Percentiles rank a stretch among this genome's conserved stretches.
These are phyloP conservation scores for Enteromius unitaeniatus DNA, from an alignment of 2,797 vertebrate species.

Conservation along the genomic window DNA sequence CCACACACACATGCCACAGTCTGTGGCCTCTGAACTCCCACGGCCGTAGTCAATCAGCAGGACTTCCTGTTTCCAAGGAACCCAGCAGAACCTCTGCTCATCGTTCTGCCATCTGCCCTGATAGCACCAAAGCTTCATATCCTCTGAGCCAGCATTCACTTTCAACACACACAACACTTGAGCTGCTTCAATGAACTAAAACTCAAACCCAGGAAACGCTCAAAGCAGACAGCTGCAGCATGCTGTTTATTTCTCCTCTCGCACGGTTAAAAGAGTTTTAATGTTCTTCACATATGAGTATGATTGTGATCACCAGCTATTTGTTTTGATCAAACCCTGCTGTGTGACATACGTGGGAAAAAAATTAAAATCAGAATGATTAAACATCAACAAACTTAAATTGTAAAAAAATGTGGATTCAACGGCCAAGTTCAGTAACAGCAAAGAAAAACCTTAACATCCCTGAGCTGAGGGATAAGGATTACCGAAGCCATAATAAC, in stretches of 20 bases:
- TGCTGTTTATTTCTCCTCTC: slow-evolving; percentile 1
- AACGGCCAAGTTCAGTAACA: not conserved
- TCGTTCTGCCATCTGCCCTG: slow-evolving; percentile 35
- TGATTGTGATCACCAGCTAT: not conserved
- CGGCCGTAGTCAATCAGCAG: slow-evolving; percentile 50
- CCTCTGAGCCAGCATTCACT: slow-evolving; percentile 35
- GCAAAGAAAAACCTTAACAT: not conserved
- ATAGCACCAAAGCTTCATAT: slow-evolving; percentile 18
- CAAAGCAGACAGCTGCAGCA: not conserved
- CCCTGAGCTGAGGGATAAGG: not conserved
- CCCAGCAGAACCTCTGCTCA: slow-evolving; percentile 32
- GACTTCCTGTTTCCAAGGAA: slow-evolving; percentile 49
- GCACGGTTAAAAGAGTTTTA: not conserved
- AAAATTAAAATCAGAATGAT: not conserved
- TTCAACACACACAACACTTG: slow-evolving; percentile 29
- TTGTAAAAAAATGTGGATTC: not conserved
- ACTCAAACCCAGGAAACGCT: not conserved
- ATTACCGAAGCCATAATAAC: not conserved
- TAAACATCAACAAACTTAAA: slow-evolving; percentile 17
- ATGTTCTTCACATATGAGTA: not conserved
- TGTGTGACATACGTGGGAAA: not conserved
- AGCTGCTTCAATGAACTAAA: not conserved
- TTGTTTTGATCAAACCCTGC: slow-evolving; percentile 16
- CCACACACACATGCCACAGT: slow-evolving; percentile 6
- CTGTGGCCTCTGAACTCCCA: slow-evolving; percentile 17